Evolutionary conservation across 2,888 invertebrate species (phyloP).

Genomic region (Bhutanitis thaidina): DNA sequence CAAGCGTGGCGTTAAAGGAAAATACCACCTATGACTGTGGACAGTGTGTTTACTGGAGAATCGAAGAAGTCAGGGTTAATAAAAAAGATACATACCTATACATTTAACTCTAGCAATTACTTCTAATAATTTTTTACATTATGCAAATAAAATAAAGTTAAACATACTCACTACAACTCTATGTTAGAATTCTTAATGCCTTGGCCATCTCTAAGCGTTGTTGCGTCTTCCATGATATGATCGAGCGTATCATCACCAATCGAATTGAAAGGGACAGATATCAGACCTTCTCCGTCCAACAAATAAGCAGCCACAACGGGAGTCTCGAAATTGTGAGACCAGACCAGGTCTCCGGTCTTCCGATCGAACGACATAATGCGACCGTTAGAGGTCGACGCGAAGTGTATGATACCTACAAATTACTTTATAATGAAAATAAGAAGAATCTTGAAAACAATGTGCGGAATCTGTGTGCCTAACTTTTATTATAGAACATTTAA

Average conservation of each 20-base stretch:
- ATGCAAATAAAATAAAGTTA: background rate
- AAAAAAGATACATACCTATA: too few relatives aligned
- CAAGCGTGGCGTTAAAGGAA: too few relatives aligned
- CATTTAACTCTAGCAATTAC: too few relatives aligned
- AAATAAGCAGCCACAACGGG: conserved; percentile 95
- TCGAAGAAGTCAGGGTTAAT: too few relatives aligned
- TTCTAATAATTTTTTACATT: too few relatives aligned
- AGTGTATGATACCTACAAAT: conserved; percentile 89
- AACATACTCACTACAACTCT: conserved; percentile 78
- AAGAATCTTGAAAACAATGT: too few relatives aligned
- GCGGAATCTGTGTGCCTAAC: too few relatives aligned
- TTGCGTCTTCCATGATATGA: conserved; percentile 82
- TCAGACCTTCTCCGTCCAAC: conserved; percentile 86
- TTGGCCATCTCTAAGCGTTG: conserved; percentile 74
- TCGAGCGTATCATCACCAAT: conserved; percentile 92
- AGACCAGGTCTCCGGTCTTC: conserved; percentile 88
- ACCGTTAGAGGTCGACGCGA: conserved; percentile 94
- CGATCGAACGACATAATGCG: conserved; percentile 91
- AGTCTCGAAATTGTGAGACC: conserved; percentile 92
- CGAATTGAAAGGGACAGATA: conserved; percentile 92
- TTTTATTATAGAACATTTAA: too few relatives aligned
- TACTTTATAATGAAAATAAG: too few relatives aligned
- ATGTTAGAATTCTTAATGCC: conserved; percentile 81
- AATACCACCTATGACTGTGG: too few relatives aligned
- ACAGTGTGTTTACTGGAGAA: too few relatives aligned